These are phyloP conservation scores for Aphidius colemani DNA, from an alignment of 2,888 invertebrate genomes.

Conservation along the genomic window DNA sequence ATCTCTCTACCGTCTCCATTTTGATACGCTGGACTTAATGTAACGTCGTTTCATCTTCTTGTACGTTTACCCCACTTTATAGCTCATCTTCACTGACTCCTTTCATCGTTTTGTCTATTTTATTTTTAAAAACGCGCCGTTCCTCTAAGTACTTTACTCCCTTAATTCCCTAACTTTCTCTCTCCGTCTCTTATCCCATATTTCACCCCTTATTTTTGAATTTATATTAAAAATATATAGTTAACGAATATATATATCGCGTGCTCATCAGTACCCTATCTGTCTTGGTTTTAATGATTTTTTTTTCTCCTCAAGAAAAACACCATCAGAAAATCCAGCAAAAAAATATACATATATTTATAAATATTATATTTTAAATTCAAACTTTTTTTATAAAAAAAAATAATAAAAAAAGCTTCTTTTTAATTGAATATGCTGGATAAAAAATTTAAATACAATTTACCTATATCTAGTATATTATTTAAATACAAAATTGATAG, in stretches of 20 bases:
- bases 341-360: no score
- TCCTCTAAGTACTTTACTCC: constrained; percentile 7
- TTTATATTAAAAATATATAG: no score
- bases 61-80: constrained; percentile 34
- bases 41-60: constrained; percentile 46
- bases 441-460: no score
- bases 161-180: constrained; percentile 12
- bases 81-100: constrained; percentile 8
- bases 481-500: no score
- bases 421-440: no score
- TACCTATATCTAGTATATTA: no score
- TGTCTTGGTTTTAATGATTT: background rate
- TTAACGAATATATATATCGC: background rate
- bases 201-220: background rate
- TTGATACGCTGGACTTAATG: constrained; percentile 48
- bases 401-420: no score
- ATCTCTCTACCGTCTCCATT: constrained; percentile 45
- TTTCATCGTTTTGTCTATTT: constrained; percentile 18
- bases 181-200: background rate
- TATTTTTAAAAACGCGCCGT: background rate
- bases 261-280: background rate
- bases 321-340: no score
- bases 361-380: background rate
- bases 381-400: background rate
- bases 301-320: background rate